A percentile compares a stretch with the other conserved stretches of the same genome.
phyloP scores from a whole-genome alignment of 2,797 vertebrate genomes.

The Intellagama lesueurii region DNA sequence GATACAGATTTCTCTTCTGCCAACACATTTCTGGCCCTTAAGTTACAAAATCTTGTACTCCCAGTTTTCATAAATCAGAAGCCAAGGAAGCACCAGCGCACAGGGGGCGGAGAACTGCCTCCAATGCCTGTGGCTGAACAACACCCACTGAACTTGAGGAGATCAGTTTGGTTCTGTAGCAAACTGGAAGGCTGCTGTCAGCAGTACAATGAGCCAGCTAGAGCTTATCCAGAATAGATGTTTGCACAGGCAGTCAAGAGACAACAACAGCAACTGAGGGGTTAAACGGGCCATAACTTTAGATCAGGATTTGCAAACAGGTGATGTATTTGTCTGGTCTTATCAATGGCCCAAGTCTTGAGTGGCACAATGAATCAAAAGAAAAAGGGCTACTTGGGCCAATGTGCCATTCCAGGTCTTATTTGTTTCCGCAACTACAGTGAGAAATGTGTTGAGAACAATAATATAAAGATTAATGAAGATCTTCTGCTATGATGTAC shows the following conservation, averaged over 20 bases:
- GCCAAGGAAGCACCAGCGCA: neutral
- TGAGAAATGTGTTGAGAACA: conserved; percentile 1
- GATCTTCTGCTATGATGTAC: neutral
- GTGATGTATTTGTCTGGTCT: conserved; percentile 15
- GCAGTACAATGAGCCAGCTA: conserved; percentile 29
- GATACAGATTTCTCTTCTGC: neutral
- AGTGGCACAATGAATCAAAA: neutral
- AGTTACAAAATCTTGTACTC: neutral
- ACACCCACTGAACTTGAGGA: conserved; percentile 3
- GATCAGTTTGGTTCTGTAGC: conserved; percentile 16
- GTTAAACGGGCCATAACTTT: conserved; percentile 37
- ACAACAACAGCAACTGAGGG: conserved; percentile 37
- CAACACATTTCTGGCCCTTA: neutral
- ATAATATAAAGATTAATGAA: conserved; percentile 16
- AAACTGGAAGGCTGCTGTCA: conserved; percentile 10
- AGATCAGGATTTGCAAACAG: conserved; percentile 38
- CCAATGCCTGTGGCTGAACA: neutral
- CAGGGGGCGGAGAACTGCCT: neutral
- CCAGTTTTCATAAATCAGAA: neutral
- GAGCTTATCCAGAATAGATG: conserved; percentile 37
- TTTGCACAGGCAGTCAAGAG: conserved; percentile 43
- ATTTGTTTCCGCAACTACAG: neutral
- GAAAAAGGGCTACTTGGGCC: neutral
- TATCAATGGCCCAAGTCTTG: conserved; percentile 27
- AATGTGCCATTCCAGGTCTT: neutral